Conservation (phyloP, 2,113 vertebrate genomes). For the Leptocoma aspasia region DNA sequence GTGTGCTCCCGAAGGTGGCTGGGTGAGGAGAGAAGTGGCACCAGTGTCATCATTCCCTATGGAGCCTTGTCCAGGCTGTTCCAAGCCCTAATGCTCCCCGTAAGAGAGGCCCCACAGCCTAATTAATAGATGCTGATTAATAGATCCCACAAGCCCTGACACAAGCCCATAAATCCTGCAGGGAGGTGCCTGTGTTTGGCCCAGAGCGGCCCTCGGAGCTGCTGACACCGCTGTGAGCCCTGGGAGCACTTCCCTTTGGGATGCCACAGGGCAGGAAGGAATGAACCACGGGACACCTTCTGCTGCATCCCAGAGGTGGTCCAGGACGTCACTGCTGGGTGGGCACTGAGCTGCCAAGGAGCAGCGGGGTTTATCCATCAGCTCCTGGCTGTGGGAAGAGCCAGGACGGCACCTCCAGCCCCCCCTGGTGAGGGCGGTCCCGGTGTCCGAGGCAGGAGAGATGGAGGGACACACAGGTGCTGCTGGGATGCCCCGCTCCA, state of each 20-base stretch:
- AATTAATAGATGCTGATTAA: not conserved
- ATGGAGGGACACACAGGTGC: not conserved
- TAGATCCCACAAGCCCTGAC: not conserved
- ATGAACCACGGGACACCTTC: accelerated
- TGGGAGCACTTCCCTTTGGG: not conserved
- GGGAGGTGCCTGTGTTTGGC: not conserved
- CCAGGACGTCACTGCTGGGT: accelerated
- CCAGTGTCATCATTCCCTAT: not conserved
- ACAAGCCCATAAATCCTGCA: not conserved
- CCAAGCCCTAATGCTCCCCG: not conserved
- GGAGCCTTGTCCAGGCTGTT: not conserved
- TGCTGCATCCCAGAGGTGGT: not conserved
- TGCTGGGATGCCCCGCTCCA: not conserved
- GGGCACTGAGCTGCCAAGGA: not conserved
- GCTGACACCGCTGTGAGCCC: not conserved
- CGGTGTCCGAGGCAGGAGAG: accelerated
- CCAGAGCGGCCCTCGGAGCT: not conserved
- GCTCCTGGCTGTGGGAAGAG: not conserved
- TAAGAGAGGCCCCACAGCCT: not conserved
- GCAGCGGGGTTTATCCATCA: not conserved
- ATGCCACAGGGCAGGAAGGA: not conserved
- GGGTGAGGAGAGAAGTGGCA: not conserved
- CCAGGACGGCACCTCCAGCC: not conserved
- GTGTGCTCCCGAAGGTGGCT: not conserved
- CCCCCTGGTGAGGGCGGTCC: accelerated